A percentile compares a stretch with the other conserved stretches of the same genome.
Conservation (phyloP, 2,888 invertebrate genomes). For the Bombyx huttoni region DNA sequence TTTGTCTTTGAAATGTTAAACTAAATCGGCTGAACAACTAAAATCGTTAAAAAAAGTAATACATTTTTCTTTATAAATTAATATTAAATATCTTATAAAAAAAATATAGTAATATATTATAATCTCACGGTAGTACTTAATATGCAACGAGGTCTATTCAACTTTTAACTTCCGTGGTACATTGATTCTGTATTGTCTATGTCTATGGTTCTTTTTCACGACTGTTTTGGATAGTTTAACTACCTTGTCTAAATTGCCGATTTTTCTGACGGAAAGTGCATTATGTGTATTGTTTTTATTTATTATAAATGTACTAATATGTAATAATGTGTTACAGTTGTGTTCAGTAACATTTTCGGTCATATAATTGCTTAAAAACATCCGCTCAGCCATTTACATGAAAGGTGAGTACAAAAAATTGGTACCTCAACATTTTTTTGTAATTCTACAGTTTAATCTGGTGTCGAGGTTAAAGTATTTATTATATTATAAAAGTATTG, state of each 20-base stretch:
- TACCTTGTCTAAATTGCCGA: constrained; percentile 66
- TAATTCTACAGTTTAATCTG: constrained; percentile 25
- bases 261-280: constrained; percentile 50
- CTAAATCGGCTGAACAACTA: too few relatives aligned
- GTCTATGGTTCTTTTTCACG: constrained; percentile 69
- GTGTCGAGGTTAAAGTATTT: constrained; percentile 16
- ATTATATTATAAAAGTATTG: constrained; percentile 3
- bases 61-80: too few relatives aligned
- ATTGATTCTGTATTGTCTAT: constrained; percentile 42
- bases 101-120: constrained; percentile 16
- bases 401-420: constrained; percentile 71
- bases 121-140: too few relatives aligned
- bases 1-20: too few relatives aligned
- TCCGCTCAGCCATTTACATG: constrained; percentile 69
- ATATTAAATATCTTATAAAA: background rate
- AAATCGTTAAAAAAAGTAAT: too few relatives aligned
- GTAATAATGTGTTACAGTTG: constrained; percentile 45
- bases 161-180: constrained; percentile 17
- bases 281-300: constrained; percentile 45
- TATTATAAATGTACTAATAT: constrained; percentile 28
- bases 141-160: too few relatives aligned
- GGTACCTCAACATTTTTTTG: constrained; percentile 51
- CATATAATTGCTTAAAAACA: constrained; percentile 32
- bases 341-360: constrained; percentile 29
- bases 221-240: constrained; percentile 71